phyloP scores from a whole-genome alignment of 2,797 vertebrate genomes.

The Lateolabrax maculatus region DNA sequence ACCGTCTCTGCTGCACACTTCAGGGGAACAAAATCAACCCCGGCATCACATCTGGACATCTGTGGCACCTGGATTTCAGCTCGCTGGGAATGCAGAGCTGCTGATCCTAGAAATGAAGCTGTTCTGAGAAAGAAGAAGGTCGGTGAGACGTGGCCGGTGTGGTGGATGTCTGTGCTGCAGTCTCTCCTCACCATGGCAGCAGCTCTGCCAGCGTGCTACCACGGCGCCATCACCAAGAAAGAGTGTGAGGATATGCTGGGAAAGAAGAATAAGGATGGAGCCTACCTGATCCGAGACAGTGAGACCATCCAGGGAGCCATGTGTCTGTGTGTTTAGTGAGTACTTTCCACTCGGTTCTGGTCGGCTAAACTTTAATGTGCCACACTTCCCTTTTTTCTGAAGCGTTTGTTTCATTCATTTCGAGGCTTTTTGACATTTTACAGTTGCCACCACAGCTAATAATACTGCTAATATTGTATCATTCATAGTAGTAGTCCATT shows the following conservation, averaged over 20 bases:
- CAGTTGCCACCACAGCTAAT: not conserved
- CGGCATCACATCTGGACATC: not conserved
- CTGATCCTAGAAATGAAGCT: not conserved
- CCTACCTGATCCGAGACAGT: constrained; percentile 83
- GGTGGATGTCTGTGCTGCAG: not conserved
- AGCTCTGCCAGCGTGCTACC: constrained; percentile 71
- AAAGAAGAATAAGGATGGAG: constrained; percentile 76
- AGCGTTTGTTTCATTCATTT: not conserved
- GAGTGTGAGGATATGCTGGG: constrained; percentile 78
- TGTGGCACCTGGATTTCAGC: too few relatives aligned
- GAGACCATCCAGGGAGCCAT: constrained; percentile 82
- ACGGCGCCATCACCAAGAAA: constrained; percentile 72
- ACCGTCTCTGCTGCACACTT: not conserved
- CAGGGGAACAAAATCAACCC: not conserved
- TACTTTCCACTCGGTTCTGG: constrained; percentile 12
- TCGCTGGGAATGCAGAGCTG: accelerated
- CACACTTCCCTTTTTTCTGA: not conserved
- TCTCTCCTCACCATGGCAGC: constrained; percentile 58
- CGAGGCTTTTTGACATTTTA: not conserved
- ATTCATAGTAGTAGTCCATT: not conserved
- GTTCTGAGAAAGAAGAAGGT: constrained; percentile 17
- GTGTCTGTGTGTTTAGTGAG: constrained; percentile 87
- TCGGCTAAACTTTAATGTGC: not conserved
- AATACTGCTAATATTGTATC: not conserved
- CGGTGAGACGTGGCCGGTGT: not conserved